A percentile compares a stretch with the other conserved stretches of the same genome.
phyloP scores from a whole-genome alignment of 2,113 vertebrate species.

The Trematocara marginatum region DNA sequence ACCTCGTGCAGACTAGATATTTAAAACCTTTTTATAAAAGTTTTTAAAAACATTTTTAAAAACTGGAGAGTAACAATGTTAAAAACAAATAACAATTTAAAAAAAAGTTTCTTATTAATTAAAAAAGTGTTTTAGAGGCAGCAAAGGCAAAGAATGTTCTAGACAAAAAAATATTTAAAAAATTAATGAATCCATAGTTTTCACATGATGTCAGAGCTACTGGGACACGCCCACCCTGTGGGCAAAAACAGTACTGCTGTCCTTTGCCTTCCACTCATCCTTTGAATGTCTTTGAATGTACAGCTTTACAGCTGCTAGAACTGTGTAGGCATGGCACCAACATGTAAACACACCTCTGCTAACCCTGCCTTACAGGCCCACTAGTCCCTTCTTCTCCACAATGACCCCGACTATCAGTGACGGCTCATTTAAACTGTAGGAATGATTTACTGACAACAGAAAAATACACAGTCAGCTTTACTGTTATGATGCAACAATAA shows the following conservation, averaged over 20 bases:
- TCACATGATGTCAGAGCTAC: not conserved
- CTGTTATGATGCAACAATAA: not conserved
- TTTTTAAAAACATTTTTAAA: not conserved
- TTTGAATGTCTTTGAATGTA: not conserved
- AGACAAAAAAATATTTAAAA: not conserved
- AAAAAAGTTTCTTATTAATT: not conserved
- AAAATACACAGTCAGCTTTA: not conserved
- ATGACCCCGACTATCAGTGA: not conserved
- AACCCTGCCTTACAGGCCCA: not conserved
- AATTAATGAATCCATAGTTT: not conserved
- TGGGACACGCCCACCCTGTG: not conserved
- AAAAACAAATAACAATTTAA: rapidly evolving
- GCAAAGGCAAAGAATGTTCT: not conserved
- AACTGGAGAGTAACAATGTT: not conserved
- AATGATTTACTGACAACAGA: not conserved
- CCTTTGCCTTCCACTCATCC: not conserved
- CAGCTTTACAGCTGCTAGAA: not conserved
- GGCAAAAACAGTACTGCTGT: not conserved
- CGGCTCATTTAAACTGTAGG: not conserved
- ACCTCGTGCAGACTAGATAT: not conserved
- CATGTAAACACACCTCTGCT: not conserved
- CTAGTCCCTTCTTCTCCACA: not conserved
- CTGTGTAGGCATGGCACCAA: not conserved
- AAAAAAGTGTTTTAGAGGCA: rapidly evolving
- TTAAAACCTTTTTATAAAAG: no score